Evolutionary conservation across 2,113 vertebrate genomes (phyloP), one percentile per base, ranked within the genome.

Genomic region (Chlamydotis undulata): DNA sequence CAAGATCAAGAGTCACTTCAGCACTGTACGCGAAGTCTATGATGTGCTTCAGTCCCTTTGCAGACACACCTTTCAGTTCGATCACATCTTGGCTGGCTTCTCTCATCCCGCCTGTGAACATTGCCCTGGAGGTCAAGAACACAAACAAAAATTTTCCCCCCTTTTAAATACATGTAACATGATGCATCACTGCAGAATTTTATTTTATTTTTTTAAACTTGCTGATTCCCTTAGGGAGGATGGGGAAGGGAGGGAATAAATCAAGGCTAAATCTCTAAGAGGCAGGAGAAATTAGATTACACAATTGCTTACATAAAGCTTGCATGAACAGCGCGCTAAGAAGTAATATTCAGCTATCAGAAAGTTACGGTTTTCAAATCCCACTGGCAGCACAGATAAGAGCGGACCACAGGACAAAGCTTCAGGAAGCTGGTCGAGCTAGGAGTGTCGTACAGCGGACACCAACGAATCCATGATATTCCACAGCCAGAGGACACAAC

Each of bases 61-160:
- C 98, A 0, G 99, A 99, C 63, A 99, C 97, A 0, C 99, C 99
- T 79, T 99, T 99, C 95, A 99, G 97, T 97, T 99, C 99, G 12
- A 99, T 99, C 85, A 98, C 97, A 4, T 99, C 98, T 97, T 99
- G 99, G 96, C 96, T 99, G 24, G 99, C 98, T 97, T 99, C 99
- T 68, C 98, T 98, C 99, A 99, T 99, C 77, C 99, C 99, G 1
- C 99, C 99, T 0, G 99, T 99, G 97, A 99, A 99, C 99, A 99
- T 99, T 5, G 99, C 99, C 98, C 99, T 99, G 98, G 33, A 86
- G 97, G 87, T 74, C 55, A 90, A 95, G 57, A 53, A 94, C 81
- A 96, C 74, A 91, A 76, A 76, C 14, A 45, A 28, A 41, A n/a
- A 19, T 4, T 47, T 52, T 4, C 13, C 29, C 17, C 16, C 52